These are phyloP conservation scores for Rattus norvegicus DNA, from an alignment of 2,113 vertebrate genomes.

Conservation along the genomic window DNA sequence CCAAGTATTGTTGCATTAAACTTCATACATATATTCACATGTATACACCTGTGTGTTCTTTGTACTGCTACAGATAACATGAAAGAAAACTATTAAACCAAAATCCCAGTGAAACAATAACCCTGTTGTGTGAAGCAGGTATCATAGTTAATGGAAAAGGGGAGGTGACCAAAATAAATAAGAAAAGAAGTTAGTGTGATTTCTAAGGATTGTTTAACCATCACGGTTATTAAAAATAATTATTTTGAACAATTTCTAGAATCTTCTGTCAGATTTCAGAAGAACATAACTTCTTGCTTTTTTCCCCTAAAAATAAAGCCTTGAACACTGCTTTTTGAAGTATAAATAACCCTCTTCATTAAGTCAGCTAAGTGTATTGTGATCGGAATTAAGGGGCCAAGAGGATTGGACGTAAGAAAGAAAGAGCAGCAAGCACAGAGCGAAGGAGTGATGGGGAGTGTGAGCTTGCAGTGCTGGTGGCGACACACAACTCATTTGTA, in stretches of 20 bases:
- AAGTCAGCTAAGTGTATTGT: neutral
- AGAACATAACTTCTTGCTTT: neutral
- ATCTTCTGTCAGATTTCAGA: neutral
- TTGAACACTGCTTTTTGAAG: neutral
- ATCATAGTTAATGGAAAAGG: neutral
- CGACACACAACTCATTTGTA: accelerated
- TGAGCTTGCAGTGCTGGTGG: neutral
- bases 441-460: neutral
- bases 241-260: neutral
- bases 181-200: neutral
- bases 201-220: neutral
- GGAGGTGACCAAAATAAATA: neutral
- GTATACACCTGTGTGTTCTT: neutral
- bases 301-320: neutral
- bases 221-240: neutral
- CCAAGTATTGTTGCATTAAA: neutral
- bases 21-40: neutral
- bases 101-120: neutral
- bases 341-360: neutral
- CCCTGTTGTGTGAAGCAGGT: neutral
- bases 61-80: neutral
- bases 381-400: neutral
- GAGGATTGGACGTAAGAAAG: neutral
- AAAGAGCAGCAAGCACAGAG: neutral
- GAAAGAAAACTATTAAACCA: neutral